Conservation (phyloP, 2,888 invertebrate species). For the Aphodius sticticus region DNA sequence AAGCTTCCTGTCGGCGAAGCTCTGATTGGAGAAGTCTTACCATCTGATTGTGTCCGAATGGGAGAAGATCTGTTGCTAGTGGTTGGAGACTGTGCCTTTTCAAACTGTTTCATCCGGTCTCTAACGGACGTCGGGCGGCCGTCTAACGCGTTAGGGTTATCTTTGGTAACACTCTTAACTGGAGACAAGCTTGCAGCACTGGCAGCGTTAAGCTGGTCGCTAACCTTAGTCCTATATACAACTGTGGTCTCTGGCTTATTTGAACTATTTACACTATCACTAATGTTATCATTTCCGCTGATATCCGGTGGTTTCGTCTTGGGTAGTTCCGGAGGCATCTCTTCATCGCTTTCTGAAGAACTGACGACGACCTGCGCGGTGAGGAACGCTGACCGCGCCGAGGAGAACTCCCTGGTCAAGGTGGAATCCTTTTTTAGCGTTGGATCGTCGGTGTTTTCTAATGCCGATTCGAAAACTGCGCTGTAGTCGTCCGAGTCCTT, state of each 20-base stretch:
- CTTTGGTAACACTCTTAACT: conserved; percentile 58
- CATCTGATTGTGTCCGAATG: not conserved
- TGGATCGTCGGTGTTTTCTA: conserved; percentile 48
- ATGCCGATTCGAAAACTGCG: conserved; percentile 54
- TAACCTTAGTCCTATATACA: conserved; percentile 43
- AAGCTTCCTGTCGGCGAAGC: too few relatives aligned
- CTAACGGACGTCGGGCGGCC: conserved; percentile 55
- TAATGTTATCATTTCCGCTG: conserved; percentile 39
- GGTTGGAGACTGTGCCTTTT: conserved; percentile 44
- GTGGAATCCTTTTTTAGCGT: conserved; percentile 44
- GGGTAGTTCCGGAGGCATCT: conserved; percentile 52
- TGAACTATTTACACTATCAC: conserved; percentile 41
- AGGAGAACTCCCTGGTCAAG: conserved; percentile 49
- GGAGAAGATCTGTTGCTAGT: not conserved
- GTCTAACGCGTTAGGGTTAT: conserved; percentile 44
- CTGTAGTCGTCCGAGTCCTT: conserved; percentile 56
- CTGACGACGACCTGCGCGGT: conserved; percentile 55
- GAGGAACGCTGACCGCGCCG: conserved; percentile 59
- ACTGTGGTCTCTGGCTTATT: conserved; percentile 28
- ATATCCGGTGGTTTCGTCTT: conserved; percentile 47
- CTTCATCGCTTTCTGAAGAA: conserved; percentile 44
- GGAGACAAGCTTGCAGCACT: conserved; percentile 43
- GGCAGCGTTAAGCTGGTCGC: conserved; percentile 48
- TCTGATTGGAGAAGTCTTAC: not conserved
- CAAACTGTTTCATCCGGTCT: conserved; percentile 58